These are phyloP conservation scores for Drosophila aldrichi DNA, from an alignment of 2,888 invertebrate genomes.

Conservation along the genomic window DNA sequence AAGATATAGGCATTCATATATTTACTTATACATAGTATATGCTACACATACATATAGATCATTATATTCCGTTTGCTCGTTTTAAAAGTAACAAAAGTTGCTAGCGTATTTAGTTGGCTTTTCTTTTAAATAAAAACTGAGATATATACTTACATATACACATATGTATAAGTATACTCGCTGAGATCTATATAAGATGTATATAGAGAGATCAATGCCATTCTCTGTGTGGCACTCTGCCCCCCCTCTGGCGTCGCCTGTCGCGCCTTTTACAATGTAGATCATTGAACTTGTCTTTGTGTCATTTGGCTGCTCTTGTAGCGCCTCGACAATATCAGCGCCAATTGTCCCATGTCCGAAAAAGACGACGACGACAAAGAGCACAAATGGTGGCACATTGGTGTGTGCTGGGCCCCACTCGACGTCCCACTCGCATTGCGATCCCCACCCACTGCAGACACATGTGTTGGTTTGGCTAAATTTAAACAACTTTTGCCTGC, in stretches of 20 bases:
- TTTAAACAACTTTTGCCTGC: constrained; percentile 73
- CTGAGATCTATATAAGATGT: neutral
- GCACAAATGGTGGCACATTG: constrained; percentile 57
- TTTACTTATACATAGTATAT: neutral
- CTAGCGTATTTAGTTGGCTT: too few relatives aligned
- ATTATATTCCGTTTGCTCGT: neutral
- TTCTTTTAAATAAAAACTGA: too few relatives aligned
- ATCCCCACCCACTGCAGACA: constrained; percentile 62
- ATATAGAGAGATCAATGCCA: constrained; percentile 15
- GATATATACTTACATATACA: too few relatives aligned
- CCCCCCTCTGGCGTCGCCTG: too few relatives aligned
- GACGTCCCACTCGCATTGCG: constrained; percentile 6
- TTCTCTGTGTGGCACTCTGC: neutral
- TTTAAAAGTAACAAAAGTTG: too few relatives aligned
- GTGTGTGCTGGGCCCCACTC: constrained; percentile 14
- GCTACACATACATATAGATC: too few relatives aligned
- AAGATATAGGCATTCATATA: too few relatives aligned
- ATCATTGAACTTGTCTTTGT: constrained; percentile 61
- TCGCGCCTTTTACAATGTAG: constrained; percentile 5
- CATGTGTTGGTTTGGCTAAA: constrained; percentile 71
- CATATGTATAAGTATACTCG: too few relatives aligned
- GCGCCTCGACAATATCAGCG: constrained; percentile 36
- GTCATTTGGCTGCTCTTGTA: constrained; percentile 29
- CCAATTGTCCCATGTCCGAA: constrained; percentile 63
- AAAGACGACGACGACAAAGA: constrained; percentile 51